A percentile compares a stretch with the other conserved stretches of the same genome.
Evolutionary conservation across 1,140 invertebrate genomes (phyloP).

Genomic region (Tribolium madens): DNA sequence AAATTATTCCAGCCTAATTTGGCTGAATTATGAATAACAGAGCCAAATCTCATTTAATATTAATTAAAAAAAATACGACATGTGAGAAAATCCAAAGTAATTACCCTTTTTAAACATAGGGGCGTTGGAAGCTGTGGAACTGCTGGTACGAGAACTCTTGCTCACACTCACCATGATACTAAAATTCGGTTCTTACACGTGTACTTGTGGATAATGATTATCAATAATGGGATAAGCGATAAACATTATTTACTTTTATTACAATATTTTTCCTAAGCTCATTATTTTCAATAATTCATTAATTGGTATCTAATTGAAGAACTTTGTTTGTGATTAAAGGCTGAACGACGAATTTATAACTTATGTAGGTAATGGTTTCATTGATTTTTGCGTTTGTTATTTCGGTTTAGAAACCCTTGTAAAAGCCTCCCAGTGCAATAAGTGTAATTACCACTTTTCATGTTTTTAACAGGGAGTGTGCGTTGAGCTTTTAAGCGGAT

Average conservation of each 20-base stretch:
- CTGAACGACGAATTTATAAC: not conserved
- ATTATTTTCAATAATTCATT: slow-evolving; percentile 29
- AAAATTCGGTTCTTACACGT: not conserved
- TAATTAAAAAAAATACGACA: not conserved
- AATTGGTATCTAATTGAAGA: not conserved
- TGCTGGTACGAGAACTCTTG: not conserved
- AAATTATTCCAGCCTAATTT: not conserved
- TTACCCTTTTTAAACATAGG: slow-evolving; percentile 10
- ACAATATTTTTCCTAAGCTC: not conserved
- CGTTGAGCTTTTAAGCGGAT: not conserved
- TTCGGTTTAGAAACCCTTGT: not conserved
- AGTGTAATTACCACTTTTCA: not conserved
- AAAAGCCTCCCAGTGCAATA: not conserved
- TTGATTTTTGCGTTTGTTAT: slow-evolving; percentile 27
- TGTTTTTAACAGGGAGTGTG: not conserved
- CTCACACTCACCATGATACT: slow-evolving; percentile 9
- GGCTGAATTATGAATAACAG: not conserved
- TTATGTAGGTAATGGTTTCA: slow-evolving; percentile 2
- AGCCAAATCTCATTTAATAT: not conserved
- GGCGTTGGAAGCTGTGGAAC: slow-evolving; percentile 6
- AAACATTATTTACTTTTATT: not conserved
- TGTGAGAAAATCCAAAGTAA: not conserved
- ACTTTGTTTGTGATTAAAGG: slow-evolving; percentile 11
- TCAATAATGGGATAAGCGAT: not conserved
- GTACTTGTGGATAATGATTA: not conserved